phyloP scores from a whole-genome alignment of 2,797 vertebrate species.

The Cichlasoma orientale region DNA sequence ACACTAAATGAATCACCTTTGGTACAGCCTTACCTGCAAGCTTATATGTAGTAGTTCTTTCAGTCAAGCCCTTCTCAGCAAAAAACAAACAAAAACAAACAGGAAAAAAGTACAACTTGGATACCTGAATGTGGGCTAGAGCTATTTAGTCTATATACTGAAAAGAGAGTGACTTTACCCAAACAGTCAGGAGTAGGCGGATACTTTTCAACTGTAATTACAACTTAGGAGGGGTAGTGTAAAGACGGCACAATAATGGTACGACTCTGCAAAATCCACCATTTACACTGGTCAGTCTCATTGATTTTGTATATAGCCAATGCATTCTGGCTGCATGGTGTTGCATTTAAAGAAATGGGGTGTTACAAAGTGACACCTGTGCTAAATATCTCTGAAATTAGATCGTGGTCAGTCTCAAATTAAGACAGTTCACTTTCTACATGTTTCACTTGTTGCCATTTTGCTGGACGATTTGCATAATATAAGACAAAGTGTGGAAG shows the following conservation, averaged over 20 bases:
- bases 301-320: neutral
- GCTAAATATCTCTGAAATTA: fast-evolving
- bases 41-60: neutral
- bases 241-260: neutral
- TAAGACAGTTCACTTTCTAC: neutral
- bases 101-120: neutral
- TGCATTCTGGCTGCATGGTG: too few relatives aligned
- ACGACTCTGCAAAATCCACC: neutral
- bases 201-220: too few relatives aligned
- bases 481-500: too few relatives aligned
- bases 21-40: neutral
- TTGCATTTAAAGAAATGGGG: too few relatives aligned
- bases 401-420: neutral
- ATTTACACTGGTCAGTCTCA: neutral
- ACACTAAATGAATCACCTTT: neutral
- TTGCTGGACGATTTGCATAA: too few relatives aligned
- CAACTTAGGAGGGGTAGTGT: too few relatives aligned
- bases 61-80: neutral
- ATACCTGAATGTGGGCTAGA: neutral
- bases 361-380: neutral
- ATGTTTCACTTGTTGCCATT: neutral
- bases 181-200: neutral
- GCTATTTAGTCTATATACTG: neutral
- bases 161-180: neutral
- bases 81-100: neutral